Percentiles rank a stretch among this genome's conserved stretches.
phyloP scores from a whole-genome alignment of 1,140 invertebrate species.

The Sinella curviseta region DNA sequence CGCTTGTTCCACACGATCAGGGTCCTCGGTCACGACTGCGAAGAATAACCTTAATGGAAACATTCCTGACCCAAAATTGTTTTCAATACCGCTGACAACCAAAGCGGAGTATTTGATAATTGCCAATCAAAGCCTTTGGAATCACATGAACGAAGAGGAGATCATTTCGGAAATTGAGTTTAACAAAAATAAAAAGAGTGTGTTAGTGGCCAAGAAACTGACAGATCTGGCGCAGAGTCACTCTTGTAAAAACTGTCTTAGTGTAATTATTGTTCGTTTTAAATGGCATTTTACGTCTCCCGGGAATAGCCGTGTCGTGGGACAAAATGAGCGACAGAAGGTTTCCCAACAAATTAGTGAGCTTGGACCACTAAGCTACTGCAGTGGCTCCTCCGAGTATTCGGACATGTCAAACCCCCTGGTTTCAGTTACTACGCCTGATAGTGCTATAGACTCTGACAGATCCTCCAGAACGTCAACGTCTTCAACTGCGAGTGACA shows the following conservation, averaged over 20 bases:
- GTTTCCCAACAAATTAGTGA: constrained; percentile 31
- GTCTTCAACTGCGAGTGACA: constrained; percentile 31
- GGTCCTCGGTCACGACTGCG: neutral
- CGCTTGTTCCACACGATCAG: constrained; percentile 18
- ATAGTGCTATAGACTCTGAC: constrained; percentile 49
- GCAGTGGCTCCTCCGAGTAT: constrained; percentile 46
- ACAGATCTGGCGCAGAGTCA: constrained; percentile 80
- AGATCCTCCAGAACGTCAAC: constrained; percentile 36
- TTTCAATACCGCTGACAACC: constrained; percentile 73
- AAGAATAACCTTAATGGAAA: constrained; percentile 26
- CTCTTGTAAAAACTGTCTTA: constrained; percentile 76
- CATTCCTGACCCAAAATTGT: constrained; percentile 71
- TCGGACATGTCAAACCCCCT: constrained; percentile 47
- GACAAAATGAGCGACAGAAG: constrained; percentile 2
- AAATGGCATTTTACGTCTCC: constrained; percentile 41
- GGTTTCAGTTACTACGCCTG: constrained; percentile 43
- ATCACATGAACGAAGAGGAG: constrained; percentile 70
- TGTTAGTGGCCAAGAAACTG: constrained; percentile 72
- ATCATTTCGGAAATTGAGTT: constrained; percentile 73
- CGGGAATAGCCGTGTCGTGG: neutral
- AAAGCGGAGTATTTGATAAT: constrained; percentile 79
- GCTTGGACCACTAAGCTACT: constrained; percentile 47
- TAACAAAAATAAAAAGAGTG: constrained; percentile 66
- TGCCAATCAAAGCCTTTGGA: constrained; percentile 76
- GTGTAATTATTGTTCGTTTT: constrained; percentile 69